phyloP scores from a whole-genome alignment of 2,888 invertebrate species.

The Clistopyga incitator region DNA sequence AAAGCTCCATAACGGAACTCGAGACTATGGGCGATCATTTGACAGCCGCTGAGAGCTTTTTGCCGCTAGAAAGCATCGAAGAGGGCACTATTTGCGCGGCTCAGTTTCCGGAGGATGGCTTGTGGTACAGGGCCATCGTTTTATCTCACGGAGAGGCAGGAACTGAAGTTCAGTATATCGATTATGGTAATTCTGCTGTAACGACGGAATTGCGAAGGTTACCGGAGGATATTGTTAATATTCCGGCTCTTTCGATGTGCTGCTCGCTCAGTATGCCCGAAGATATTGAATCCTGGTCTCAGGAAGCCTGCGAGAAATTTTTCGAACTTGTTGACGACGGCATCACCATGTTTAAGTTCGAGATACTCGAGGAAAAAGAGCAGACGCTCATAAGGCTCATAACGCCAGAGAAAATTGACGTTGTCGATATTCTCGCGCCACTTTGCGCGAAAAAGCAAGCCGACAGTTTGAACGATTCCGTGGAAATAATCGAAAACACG shows the following conservation, averaged over 20 bases:
- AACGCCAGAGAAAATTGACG: slow-evolving; percentile 86
- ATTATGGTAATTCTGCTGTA: slow-evolving; percentile 88
- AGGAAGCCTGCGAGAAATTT: slow-evolving; percentile 88
- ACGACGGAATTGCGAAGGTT: slow-evolving; percentile 86
- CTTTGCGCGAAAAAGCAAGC: slow-evolving; percentile 80
- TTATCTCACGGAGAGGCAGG: slow-evolving; percentile 85
- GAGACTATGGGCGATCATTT: slow-evolving; percentile 87
- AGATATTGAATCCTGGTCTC: slow-evolving; percentile 87
- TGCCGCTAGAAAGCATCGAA: slow-evolving; percentile 84
- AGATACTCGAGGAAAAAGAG: slow-evolving; percentile 88
- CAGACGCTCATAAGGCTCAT: slow-evolving; percentile 88
- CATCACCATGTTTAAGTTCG: slow-evolving; percentile 89
- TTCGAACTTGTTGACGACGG: slow-evolving; percentile 89
- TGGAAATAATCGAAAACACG: slow-evolving; percentile 12
- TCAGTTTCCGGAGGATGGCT: slow-evolving; percentile 87
- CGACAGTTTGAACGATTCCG: neutral
- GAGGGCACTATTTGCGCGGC: slow-evolving; percentile 88
- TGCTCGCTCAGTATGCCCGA: slow-evolving; percentile 88
- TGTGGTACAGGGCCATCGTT: slow-evolving; percentile 89
- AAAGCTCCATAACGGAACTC: slow-evolving; percentile 85
- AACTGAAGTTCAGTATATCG: slow-evolving; percentile 88
- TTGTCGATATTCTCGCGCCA: slow-evolving; percentile 87
- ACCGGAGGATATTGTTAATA: slow-evolving; percentile 86
- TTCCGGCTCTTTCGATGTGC: slow-evolving; percentile 87
- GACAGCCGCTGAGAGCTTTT: slow-evolving; percentile 86